phyloP scores from a whole-genome alignment of 2,888 invertebrate genomes.

The Ecliptopera silaceata region DNA sequence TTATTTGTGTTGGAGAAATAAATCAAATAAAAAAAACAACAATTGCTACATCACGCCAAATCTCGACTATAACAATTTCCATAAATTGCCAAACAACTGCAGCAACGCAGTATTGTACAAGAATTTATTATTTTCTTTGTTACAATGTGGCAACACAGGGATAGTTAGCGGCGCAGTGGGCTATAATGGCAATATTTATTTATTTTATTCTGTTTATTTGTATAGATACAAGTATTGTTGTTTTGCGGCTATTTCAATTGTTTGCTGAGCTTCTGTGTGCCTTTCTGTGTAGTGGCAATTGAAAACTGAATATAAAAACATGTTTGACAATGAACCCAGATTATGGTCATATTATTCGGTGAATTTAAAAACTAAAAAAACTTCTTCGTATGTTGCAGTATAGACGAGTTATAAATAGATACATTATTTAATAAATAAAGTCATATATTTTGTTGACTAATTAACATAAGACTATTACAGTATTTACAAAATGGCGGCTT shows the following conservation, averaged over 20 bases:
- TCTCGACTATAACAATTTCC: constrained; percentile 53
- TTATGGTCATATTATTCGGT: too few species aligned
- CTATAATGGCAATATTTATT: constrained; percentile 64
- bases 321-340: neutral
- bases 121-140: constrained; percentile 77
- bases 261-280: constrained; percentile 41
- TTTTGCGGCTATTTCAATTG: constrained; percentile 54
- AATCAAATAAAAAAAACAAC: constrained; percentile 22
- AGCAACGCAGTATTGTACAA: constrained; percentile 68
- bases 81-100: constrained; percentile 79
- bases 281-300: constrained; percentile 35
- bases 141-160: constrained; percentile 53
- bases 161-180: constrained; percentile 56
- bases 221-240: constrained; percentile 46
- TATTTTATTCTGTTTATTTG: constrained; percentile 68
- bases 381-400: too few species aligned
- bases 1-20: too few species aligned
- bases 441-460: too few species aligned
- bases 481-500: too few species aligned
- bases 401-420: too few species aligned
- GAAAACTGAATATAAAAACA: constrained; percentile 19
- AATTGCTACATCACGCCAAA: constrained; percentile 48
- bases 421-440: too few species aligned
- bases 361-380: too few species aligned
- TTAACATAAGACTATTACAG: too few species aligned